Evolutionary conservation across 2,888 invertebrate genomes (phyloP).

Genomic region (Agrochola litura): DNA sequence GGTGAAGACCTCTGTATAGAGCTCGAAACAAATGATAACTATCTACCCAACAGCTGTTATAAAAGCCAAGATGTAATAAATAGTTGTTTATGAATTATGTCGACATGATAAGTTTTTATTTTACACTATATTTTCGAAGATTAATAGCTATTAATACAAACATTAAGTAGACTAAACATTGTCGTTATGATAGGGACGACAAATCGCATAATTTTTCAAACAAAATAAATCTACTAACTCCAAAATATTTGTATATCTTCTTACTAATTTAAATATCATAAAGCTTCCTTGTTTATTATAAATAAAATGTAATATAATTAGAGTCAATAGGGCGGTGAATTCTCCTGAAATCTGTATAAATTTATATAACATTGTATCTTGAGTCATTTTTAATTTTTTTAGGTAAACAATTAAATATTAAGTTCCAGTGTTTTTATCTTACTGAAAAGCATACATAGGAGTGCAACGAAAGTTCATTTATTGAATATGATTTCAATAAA

Average conservation of each 20-base stretch:
- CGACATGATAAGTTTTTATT: constrained; percentile 43
- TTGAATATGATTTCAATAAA: neutral
- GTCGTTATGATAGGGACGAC: constrained; percentile 18
- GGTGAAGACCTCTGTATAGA: constrained; percentile 4
- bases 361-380: neutral
- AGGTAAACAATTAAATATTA: neutral
- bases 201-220: constrained; percentile 19
- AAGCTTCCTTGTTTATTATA: neutral
- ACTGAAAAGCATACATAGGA: neutral
- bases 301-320: neutral
- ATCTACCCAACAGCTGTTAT: constrained; percentile 19
- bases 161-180: constrained; percentile 54
- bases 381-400: neutral
- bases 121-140: constrained; percentile 23
- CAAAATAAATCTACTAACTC: neutral
- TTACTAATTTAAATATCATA: neutral
- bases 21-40: constrained; percentile 18
- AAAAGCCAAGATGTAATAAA: constrained; percentile 30
- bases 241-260: neutral
- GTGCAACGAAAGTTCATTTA: neutral
- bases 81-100: constrained; percentile 42
- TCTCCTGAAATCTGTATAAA: neutral
- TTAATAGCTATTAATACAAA: constrained; percentile 40
- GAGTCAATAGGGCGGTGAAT: neutral
- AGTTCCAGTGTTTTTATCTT: neutral